Evolutionary conservation across 2,888 invertebrate species (phyloP).

Genomic region (Apodemia zela): DNA sequence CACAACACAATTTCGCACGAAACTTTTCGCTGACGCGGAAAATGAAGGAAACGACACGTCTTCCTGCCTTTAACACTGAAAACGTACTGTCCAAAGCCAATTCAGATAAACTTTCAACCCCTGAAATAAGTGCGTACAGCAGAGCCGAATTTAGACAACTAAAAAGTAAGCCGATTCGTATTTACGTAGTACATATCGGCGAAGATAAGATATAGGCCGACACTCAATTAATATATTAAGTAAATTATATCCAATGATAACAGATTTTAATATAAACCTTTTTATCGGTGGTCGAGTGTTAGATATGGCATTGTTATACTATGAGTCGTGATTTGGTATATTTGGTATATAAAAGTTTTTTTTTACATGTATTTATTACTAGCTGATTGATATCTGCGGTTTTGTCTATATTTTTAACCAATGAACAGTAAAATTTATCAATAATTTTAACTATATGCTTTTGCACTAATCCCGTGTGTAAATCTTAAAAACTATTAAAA

Average conservation of each 20-base stretch:
- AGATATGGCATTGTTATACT: conserved; percentile 33
- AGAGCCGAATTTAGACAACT: conserved; percentile 22
- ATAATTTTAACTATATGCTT: too few relatives aligned
- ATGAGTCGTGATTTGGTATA: conserved; percentile 25
- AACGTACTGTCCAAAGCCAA: conserved; percentile 2
- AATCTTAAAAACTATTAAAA: too few relatives aligned
- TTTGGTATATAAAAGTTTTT: neutral
- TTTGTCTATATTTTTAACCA: too few relatives aligned
- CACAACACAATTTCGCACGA: neutral
- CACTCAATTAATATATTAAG: conserved; percentile 60
- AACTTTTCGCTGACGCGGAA: conserved; percentile 6
- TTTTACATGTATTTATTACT: too few relatives aligned
- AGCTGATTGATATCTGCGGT: too few relatives aligned
- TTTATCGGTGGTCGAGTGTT: conserved; percentile 46
- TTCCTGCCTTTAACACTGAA: neutral
- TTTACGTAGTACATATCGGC: conserved; percentile 29
- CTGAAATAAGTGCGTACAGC: conserved; percentile 8
- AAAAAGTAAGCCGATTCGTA: conserved; percentile 22
- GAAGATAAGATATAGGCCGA: conserved; percentile 48
- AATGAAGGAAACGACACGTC: neutral
- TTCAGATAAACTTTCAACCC: conserved; percentile 14
- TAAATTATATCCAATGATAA: conserved; percentile 57
- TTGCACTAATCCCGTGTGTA: too few relatives aligned
- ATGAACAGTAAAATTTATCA: too few relatives aligned
- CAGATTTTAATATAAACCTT: conserved; percentile 48